phyloP scores from a whole-genome alignment of 2,797 vertebrate genomes.

The Semotilus atromaculatus region DNA sequence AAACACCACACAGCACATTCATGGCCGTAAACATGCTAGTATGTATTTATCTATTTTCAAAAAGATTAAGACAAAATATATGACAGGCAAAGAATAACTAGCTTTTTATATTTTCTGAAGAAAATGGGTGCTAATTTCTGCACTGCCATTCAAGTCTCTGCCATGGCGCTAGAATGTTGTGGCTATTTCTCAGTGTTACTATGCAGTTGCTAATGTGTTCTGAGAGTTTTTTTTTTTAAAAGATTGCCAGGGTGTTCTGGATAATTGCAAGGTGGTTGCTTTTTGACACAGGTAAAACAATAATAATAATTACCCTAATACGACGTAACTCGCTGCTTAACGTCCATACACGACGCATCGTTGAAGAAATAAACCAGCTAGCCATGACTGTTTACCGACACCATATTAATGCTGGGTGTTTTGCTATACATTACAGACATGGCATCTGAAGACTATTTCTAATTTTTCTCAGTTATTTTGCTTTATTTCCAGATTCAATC shows the following conservation, averaged over 20 bases:
- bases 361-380: too few relatives aligned
- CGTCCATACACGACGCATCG: too few relatives aligned
- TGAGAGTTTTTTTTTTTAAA: background rate
- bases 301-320: too few relatives aligned
- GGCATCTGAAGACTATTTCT: too few relatives aligned
- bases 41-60: conserved; percentile 3
- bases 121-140: background rate
- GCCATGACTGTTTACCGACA: too few relatives aligned
- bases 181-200: background rate
- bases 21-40: background rate
- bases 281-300: background rate
- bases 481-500: too few relatives aligned
- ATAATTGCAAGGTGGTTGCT: background rate
- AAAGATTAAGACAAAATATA: background rate
- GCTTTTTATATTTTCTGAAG: background rate
- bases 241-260: background rate
- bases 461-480: too few relatives aligned
- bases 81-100: too few relatives aligned
- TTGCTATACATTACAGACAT: too few relatives aligned
- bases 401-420: too few relatives aligned
- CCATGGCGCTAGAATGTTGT: background rate
- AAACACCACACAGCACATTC: background rate
- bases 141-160: background rate
- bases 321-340: too few relatives aligned
- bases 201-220: background rate